Percentiles rank a stretch among this genome's conserved stretches.
These are phyloP conservation scores for Myocastor coypus DNA, from an alignment of 2,113 vertebrate species.

Conservation along the genomic window DNA sequence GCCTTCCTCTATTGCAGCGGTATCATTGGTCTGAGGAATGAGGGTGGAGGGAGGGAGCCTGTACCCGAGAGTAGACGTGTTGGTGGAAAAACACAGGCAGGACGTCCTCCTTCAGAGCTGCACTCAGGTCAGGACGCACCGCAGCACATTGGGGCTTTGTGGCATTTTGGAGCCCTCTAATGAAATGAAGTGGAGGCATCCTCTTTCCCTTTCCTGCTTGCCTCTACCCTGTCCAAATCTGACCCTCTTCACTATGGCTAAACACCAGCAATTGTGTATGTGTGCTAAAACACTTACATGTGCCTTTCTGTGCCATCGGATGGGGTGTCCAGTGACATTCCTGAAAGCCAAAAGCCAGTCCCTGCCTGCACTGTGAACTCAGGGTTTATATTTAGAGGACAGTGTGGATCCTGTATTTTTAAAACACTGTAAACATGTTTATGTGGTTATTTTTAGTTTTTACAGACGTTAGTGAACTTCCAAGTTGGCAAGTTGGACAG, in stretches of 20 bases:
- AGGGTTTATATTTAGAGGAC: constrained; percentile 71
- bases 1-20: constrained; percentile 76
- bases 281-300: background rate
- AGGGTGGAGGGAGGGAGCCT: constrained; percentile 66
- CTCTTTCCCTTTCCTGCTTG: background rate
- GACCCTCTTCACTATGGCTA: background rate
- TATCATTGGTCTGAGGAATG: constrained; percentile 68
- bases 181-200: background rate
- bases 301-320: background rate
- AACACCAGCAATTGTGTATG: constrained; percentile 49
- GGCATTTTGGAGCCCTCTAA: constrained; percentile 72
- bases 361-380: accelerated
- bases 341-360: constrained; percentile 51
- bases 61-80: constrained; percentile 72
- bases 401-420: constrained; percentile 63
- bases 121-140: constrained; percentile 71
- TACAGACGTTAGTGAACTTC: constrained; percentile 75
- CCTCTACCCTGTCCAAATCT: background rate
- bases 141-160: constrained; percentile 60
- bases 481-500: constrained; percentile 60
- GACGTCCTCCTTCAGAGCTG: constrained; percentile 82
- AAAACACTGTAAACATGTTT: constrained; percentile 74
- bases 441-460: constrained; percentile 77
- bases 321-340: constrained; percentile 57
- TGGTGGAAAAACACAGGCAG: constrained; percentile 82